Evolutionary conservation across 2,113 vertebrate genomes (phyloP).

Genomic region (Plotosus lineatus): DNA sequence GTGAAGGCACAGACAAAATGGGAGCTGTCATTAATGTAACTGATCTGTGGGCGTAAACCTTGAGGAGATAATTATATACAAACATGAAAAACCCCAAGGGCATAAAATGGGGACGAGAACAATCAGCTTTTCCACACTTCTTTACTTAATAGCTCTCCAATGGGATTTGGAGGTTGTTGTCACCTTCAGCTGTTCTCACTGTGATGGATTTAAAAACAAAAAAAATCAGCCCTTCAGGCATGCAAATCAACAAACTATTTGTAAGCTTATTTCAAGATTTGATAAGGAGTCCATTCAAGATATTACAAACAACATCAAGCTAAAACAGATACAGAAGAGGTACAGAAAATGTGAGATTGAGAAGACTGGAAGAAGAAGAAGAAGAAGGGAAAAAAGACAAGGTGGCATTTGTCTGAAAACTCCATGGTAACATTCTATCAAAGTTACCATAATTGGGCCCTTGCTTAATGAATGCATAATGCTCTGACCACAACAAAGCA

Average conservation of each 20-base stretch:
- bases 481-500: too few species aligned
- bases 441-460: too few species aligned
- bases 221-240: too few species aligned
- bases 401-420: too few species aligned
- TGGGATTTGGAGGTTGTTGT: not conserved
- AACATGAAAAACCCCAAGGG: slow-evolving; percentile 7
- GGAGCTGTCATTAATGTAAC: not conserved
- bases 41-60: not conserved
- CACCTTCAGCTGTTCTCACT: not conserved
- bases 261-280: not conserved
- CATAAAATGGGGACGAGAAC: not conserved
- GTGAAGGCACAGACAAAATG: not conserved
- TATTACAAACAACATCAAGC: not conserved
- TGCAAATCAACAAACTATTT: not conserved
- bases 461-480: too few species aligned
- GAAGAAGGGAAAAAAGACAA: too few species aligned
- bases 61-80: not conserved
- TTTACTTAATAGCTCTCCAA: not conserved
- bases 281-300: not conserved
- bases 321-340: too few species aligned
- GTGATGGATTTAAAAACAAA: not conserved
- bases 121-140: not conserved
- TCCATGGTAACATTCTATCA: too few species aligned
- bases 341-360: too few species aligned
- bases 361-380: too few species aligned